Evolutionary conservation across 2,797 vertebrate genomes (phyloP), one percentile per base, ranked within the genome.

Genomic region (Pseudochirops corinnae): DNA sequence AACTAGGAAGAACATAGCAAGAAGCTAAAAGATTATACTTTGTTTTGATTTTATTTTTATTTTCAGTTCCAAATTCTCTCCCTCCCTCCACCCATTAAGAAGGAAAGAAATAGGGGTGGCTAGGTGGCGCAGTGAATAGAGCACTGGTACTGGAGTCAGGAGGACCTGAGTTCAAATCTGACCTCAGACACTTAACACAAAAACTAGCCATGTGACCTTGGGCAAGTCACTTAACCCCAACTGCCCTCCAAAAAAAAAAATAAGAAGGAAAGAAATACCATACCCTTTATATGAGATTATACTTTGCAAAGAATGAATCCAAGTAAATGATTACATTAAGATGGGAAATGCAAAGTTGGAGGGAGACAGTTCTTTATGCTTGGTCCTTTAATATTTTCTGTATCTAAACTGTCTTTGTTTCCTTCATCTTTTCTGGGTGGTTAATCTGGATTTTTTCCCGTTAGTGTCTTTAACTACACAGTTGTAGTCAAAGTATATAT

Each of bases 271-370:
- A 74, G 5, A 74, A 74, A 74, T 74, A 74, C n/a, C 29, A 12
- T 62, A 62, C 26, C 3, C 67, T 6, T 39, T n/a, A 18, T 3
- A 39, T 67, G 67, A 74, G n/a, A 39, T n/a, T 18, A 21, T 39
- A 21, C 56, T 93, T 93, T 29, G 60, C 26, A 74, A 94, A 97
- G 93, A 95, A 13, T 55, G 95, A 94, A 55, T 91, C 33, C n/a
- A 91, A 31, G 74, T 93, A 52, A 97, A 97, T 95, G 33, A 95
- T 93, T 96, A 74, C 92, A 28, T 53, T 94, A 39, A 97, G 16
- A 91, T 28, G 58, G 67, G 93, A 96, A 96, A 9, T 95, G 67
- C 39, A 16, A 60, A 60, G n/a, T 62, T 92, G 94, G 21, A 96
- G 33, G 62, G 62, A 67, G 62, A 67, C 13, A 67, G 14, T 13